A percentile compares a stretch with the other conserved stretches of the same genome.
Conservation (phyloP, 2,888 invertebrate species). For the Drosophila anomalata region DNA sequence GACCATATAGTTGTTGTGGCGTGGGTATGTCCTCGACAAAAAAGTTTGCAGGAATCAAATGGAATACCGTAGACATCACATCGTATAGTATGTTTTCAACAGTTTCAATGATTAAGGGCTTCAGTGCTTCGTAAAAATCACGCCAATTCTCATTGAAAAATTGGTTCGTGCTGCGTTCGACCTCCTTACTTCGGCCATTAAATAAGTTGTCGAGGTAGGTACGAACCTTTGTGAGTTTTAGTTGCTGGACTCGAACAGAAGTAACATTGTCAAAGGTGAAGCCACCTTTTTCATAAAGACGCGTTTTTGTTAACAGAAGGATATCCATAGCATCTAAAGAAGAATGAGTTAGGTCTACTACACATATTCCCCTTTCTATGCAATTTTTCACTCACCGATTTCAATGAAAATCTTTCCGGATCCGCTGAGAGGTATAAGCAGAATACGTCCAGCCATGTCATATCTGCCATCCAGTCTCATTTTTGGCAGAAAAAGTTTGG, state of each 20-base stretch:
- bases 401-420: conserved; percentile 89
- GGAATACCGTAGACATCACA: conserved; percentile 87
- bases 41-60: conserved; percentile 88
- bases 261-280: conserved; percentile 88
- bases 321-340: conserved; percentile 87
- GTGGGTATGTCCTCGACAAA: conserved; percentile 87
- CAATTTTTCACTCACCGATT: conserved; percentile 85
- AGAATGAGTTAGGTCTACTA: background rate
- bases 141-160: conserved; percentile 90
- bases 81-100: conserved; percentile 88
- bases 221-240: conserved; percentile 86
- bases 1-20: conserved; percentile 62
- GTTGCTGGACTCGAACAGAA: conserved; percentile 87
- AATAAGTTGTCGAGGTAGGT: conserved; percentile 88
- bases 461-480: conserved; percentile 88
- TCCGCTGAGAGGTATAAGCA: conserved; percentile 88
- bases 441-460: conserved; percentile 87
- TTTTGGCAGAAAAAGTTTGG: conserved; percentile 87
- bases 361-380: no score
- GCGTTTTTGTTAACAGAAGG: conserved; percentile 87
- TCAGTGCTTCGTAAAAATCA: conserved; percentile 88
- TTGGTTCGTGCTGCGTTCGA: conserved; percentile 88
- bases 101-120: conserved; percentile 87
- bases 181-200: conserved; percentile 73
- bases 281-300: conserved; percentile 86